Evolutionary conservation across 2,797 vertebrate genomes (phyloP).

Genomic region (Buceros bicornis): DNA sequence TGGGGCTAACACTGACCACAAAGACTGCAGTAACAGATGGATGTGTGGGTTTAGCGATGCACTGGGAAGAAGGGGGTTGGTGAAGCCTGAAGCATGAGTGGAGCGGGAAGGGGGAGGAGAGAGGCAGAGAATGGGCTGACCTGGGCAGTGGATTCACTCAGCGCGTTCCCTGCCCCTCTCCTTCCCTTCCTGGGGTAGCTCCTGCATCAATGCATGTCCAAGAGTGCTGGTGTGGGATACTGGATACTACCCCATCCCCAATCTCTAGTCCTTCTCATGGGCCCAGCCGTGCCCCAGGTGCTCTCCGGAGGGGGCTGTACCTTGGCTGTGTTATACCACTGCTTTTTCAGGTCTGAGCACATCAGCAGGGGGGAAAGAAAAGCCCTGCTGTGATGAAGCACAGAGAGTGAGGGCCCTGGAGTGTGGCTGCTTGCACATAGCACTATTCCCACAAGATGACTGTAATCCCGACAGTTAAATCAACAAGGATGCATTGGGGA

Average conservation of each 20-base stretch:
- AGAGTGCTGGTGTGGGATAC: background rate
- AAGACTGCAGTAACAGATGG: background rate
- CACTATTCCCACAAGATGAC: background rate
- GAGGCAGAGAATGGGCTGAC: background rate
- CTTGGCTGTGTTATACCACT: background rate
- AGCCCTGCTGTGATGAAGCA: background rate
- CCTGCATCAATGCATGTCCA: fast-evolving
- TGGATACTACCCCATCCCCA: fast-evolving
- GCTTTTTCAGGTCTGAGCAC: background rate
- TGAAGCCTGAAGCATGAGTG: background rate
- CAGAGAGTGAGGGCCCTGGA: background rate
- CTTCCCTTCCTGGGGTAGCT: background rate
- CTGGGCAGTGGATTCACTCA: background rate
- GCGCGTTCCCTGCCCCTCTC: background rate
- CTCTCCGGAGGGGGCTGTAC: background rate
- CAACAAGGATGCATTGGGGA: background rate
- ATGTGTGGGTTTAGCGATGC: background rate
- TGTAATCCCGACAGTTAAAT: background rate
- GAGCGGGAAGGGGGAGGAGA: background rate
- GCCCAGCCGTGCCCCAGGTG: background rate
- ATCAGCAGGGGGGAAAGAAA: background rate
- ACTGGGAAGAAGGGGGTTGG: background rate
- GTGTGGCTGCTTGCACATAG: background rate
- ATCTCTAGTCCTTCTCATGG: background rate
- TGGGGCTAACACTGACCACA: background rate